Conservation (phyloP, 2,797 vertebrate species). For the Pangasius sanitwongsei region DNA sequence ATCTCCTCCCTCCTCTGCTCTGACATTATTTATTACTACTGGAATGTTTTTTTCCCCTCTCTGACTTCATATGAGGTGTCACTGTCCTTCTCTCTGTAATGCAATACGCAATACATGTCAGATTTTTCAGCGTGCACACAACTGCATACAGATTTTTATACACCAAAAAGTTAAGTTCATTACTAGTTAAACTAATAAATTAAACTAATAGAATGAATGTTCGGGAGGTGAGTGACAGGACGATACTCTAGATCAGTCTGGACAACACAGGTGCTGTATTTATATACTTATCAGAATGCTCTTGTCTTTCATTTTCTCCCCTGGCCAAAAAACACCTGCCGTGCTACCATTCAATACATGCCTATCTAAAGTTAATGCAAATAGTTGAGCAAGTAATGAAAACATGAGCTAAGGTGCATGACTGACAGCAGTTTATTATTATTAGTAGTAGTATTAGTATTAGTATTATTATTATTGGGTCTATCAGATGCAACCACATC, state of each 20-base stretch:
- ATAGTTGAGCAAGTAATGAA: neutral
- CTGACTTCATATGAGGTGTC: neutral
- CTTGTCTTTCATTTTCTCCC: no score
- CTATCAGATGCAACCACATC: neutral
- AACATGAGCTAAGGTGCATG: neutral
- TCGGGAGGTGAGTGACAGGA: neutral
- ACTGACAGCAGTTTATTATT: neutral
- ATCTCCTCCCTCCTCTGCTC: neutral
- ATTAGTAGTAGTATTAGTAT: no score
- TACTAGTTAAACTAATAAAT: neutral
- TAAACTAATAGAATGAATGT: neutral
- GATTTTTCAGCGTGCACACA: neutral
- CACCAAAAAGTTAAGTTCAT: neutral
- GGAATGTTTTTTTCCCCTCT: neutral
- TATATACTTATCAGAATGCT: no score
- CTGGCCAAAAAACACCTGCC: no score
- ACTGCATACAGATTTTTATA: neutral
- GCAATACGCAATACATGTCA: neutral
- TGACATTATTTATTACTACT: constrained; percentile 4
- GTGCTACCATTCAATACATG: no score
- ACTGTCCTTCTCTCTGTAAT: neutral
- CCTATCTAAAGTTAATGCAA: neutral
- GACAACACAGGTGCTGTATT: no score
- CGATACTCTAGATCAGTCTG: neutral
- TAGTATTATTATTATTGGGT: neutral